Conservation (phyloP, 2,797 vertebrate species). For the Hozukius guyotensis region DNA sequence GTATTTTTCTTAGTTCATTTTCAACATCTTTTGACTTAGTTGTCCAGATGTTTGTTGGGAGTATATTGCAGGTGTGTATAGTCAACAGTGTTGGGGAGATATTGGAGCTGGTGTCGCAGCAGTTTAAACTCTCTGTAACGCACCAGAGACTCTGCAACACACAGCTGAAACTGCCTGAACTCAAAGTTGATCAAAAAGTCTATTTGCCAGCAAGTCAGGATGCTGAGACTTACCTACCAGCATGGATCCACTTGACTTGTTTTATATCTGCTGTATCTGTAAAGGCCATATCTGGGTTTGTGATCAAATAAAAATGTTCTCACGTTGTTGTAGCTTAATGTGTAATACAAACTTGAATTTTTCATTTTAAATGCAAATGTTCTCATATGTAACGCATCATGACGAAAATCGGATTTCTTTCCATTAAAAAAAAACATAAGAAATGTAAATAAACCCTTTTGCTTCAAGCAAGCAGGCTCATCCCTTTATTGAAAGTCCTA, state of each 20-base stretch:
- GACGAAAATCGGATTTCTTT: background rate
- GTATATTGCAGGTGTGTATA: background rate
- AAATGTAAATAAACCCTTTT: too few species aligned
- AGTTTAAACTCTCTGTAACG: background rate
- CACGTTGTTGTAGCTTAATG: background rate
- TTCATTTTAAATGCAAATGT: background rate
- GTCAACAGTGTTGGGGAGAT: background rate
- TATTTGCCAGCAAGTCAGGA: constrained; percentile 8
- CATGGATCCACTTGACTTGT: constrained; percentile 12
- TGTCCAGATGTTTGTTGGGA: background rate
- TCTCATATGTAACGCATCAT: background rate
- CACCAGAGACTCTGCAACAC: constrained; percentile 7
- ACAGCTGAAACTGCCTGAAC: background rate
- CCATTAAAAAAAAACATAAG: too few species aligned
- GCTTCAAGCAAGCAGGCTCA: too few species aligned
- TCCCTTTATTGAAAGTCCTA: too few species aligned
- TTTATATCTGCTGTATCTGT: background rate
- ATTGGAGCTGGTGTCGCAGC: background rate
- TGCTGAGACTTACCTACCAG: background rate
- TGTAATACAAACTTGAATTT: background rate
- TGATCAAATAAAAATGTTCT: background rate
- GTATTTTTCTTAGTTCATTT: background rate
- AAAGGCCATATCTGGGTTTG: background rate
- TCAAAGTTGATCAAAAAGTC: constrained; percentile 37
- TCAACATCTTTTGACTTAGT: background rate